Evolutionary conservation across 1,140 invertebrate species (phyloP), one percentile per base, ranked within the genome.

Genomic region (Hyles euphorbiae): DNA sequence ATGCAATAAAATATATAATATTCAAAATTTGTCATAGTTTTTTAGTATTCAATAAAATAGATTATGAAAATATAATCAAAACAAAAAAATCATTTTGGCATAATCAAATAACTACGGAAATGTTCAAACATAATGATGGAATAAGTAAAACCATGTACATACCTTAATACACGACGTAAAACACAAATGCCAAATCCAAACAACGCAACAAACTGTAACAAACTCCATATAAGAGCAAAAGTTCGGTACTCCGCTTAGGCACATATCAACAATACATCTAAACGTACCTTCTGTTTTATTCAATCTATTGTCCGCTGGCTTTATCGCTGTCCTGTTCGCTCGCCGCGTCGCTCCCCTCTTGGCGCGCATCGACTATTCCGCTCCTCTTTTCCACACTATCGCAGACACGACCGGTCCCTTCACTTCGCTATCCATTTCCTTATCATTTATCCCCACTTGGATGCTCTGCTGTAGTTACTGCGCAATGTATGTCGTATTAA

Each of bases 281-380:
- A 22, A 0, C 22, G 22, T 22, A 22, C 22, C 22, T 22, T 22
- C 22, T 22, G 1, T 2, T 22, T 22, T 22, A 40, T 8, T 5
- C 2, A 40, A 40, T 7, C 36, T 40, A 40, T 40, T 5, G 36
- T 52, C 60, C 60, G 55, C 60, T n/a, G 4, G 8, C n/a, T 53
- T 34, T 74, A 70, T 74, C 72, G 68, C 76, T 63, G 60, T 78
- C 76, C 64, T 75, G 55, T 55, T 73, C 74, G 78, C 74, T 78
- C 71, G 54, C 64, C 72, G 77, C 71, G 62, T 65, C 67, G 76
- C 76, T 81, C 70, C 72, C 72, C 69, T 68, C 65, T 72, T 67
- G 65, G 60, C 61, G 67, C 73, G 72, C 70, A 63, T 76, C 71
- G 68, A 47, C 69, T 57, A 50, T 61, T 68, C 69, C 68, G 61